A percentile compares a stretch with the other conserved stretches of the same genome.
Evolutionary conservation across 2,113 vertebrate species (phyloP).

Genomic region (Marmota monax): DNA sequence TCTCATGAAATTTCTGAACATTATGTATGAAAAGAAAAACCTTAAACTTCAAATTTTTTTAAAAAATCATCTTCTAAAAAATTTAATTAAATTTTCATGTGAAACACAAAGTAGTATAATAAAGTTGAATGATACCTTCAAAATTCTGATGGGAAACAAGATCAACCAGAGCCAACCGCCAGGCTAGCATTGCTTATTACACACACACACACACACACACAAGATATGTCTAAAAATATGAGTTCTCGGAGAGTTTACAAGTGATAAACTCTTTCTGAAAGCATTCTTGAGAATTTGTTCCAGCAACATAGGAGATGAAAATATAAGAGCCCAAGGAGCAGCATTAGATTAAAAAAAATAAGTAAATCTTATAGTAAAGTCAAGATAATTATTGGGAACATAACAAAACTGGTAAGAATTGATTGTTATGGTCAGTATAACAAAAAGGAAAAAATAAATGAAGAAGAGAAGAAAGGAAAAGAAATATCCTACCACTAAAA

Average conservation of each 20-base stretch:
- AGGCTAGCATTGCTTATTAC: constrained; percentile 22
- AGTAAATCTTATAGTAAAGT: not conserved
- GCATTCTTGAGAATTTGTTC: not conserved
- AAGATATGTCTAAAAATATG: not conserved
- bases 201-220: too few species aligned
- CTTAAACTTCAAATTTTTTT: not conserved
- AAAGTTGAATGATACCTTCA: constrained; percentile 26
- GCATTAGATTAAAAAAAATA: not conserved
- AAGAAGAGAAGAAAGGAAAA: not conserved
- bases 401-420: not conserved
- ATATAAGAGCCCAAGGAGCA: not conserved
- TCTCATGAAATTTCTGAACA: not conserved
- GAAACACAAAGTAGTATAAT: not conserved
- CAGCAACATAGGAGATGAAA: constrained; percentile 27
- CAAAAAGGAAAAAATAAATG: not conserved
- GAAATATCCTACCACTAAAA: not conserved
- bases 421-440: not conserved
- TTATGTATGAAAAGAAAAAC: constrained; percentile 41
- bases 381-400: constrained; percentile 10
- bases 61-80: constrained; percentile 19
- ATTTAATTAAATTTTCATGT: not conserved
- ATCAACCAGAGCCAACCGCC: not conserved
- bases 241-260: not conserved
- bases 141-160: constrained; percentile 35
- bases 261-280: not conserved